A percentile compares a stretch with the other conserved stretches of the same genome.
These are phyloP conservation scores for Erythrocercus mccallii DNA, from an alignment of 2,113 vertebrate species.

Conservation along the genomic window DNA sequence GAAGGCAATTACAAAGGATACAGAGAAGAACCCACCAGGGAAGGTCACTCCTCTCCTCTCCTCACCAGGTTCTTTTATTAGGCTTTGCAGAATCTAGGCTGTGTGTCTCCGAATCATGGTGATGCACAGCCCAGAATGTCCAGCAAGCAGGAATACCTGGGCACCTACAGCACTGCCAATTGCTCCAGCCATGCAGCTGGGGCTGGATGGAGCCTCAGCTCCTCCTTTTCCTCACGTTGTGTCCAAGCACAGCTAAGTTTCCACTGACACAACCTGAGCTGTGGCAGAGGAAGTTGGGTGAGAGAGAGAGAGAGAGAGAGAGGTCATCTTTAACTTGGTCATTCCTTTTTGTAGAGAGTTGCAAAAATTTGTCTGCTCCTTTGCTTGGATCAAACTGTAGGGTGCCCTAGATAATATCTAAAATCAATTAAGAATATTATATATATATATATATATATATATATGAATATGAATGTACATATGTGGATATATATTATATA, in stretches of 20 bases:
- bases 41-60: neutral
- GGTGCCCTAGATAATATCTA: neutral
- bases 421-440: neutral
- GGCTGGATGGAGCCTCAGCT: neutral
- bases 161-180: neutral
- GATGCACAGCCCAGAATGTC: neutral
- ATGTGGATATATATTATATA: no score
- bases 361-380: neutral
- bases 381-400: neutral
- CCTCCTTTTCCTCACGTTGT: neutral
- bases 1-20: neutral
- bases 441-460: no score
- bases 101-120: neutral
- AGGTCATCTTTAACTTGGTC: neutral
- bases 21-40: neutral
- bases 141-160: neutral
- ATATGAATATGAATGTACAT: rapidly evolving
- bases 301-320: neutral
- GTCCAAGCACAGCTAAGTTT: neutral
- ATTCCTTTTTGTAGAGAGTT: neutral
- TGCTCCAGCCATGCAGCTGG: neutral
- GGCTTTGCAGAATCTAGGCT: neutral
- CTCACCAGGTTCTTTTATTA: neutral
- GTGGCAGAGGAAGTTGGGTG: neutral
- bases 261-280: neutral